These are phyloP conservation scores for Acanthisitta chloris DNA, from an alignment of 2,113 vertebrate species.

Conservation along the genomic window DNA sequence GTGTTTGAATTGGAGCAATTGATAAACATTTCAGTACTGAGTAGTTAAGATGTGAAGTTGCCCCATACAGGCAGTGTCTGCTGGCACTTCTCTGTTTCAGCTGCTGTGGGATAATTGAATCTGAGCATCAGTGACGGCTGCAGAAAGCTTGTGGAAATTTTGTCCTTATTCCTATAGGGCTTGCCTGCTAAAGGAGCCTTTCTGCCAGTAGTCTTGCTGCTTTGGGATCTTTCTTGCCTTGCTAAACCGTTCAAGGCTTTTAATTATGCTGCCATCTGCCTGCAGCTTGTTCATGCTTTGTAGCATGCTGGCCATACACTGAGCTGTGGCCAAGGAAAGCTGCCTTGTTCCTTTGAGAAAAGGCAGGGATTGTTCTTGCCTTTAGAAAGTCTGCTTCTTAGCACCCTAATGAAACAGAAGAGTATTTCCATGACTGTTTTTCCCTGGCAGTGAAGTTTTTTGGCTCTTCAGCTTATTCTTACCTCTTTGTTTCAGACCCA, in stretches of 20 bases:
- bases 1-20: neutral
- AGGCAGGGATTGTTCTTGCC: neutral
- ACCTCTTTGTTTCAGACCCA: neutral
- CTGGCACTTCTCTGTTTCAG: neutral
- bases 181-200: neutral
- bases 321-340: neutral
- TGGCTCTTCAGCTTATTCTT: neutral
- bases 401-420: neutral
- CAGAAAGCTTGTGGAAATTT: neutral
- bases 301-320: neutral
- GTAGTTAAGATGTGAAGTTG: neutral
- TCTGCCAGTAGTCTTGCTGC: neutral
- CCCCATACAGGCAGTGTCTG: neutral
- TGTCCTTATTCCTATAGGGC: neutral
- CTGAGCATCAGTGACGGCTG: neutral
- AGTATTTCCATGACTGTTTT: neutral
- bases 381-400: neutral
- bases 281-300: neutral
- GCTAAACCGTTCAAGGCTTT: neutral
- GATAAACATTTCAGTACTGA: neutral
- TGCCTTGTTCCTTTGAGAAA: neutral
- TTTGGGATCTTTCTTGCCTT: neutral
- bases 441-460: neutral
- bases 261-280: constrained; percentile 43
- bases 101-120: neutral